Percentiles rank a stretch among this genome's conserved stretches.
phyloP scores from a whole-genome alignment of 2,888 invertebrate species.

The Sphaerophoria rueppellii region DNA sequence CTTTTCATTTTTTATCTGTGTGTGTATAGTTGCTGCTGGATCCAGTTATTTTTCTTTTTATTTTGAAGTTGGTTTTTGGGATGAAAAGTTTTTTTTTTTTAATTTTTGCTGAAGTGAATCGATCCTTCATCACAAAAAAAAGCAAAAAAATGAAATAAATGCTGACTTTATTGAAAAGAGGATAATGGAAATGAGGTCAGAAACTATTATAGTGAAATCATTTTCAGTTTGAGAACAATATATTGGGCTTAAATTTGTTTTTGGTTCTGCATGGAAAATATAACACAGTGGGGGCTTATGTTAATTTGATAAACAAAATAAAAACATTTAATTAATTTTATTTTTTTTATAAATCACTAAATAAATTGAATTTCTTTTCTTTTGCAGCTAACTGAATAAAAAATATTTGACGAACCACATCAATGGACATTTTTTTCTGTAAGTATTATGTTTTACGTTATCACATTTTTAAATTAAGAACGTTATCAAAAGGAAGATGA shows the following conservation, averaged over 20 bases:
- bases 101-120: slow-evolving; percentile 1
- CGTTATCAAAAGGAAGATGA: too few relatives aligned
- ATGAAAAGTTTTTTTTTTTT: neutral
- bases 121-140: slow-evolving; percentile 46
- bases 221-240: slow-evolving; percentile 18
- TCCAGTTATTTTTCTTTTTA: neutral
- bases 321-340: too few relatives aligned
- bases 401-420: too few relatives aligned
- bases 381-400: too few relatives aligned
- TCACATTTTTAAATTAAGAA: too few relatives aligned
- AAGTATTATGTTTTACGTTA: too few relatives aligned
- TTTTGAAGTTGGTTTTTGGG: neutral
- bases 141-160: neutral
- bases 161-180: slow-evolving; percentile 17
- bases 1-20: slow-evolving; percentile 42
- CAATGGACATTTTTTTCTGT: too few relatives aligned
- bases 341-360: too few relatives aligned
- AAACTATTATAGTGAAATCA: slow-evolving; percentile 15
- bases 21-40: neutral
- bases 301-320: too few relatives aligned
- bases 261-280: neutral
- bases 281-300: neutral
- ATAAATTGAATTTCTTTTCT: too few relatives aligned
- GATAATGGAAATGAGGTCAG: slow-evolving; percentile 53
- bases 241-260: slow-evolving; percentile 2